phyloP scores from a whole-genome alignment of 2,888 invertebrate genomes.

The Salticus scenicus region DNA sequence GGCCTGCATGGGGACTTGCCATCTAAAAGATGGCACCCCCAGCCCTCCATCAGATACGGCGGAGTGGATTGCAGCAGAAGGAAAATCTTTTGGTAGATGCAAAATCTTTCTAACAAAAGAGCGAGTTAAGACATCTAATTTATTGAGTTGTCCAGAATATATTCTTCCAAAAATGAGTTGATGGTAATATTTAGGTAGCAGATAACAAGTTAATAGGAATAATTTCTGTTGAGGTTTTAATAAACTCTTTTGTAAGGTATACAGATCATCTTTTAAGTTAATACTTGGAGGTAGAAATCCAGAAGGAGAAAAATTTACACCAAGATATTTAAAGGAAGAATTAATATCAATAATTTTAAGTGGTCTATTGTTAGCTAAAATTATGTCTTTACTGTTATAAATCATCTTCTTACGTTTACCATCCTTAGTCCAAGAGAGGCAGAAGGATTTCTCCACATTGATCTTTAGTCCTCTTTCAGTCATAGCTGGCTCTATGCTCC shows the following conservation, averaged over 20 bases:
- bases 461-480: neutral
- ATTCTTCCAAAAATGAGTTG: neutral
- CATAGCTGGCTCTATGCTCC: neutral
- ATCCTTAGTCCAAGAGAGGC: neutral
- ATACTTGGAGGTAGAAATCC: neutral
- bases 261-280: neutral
- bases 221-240: conserved; percentile 15
- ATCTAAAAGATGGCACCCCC: neutral
- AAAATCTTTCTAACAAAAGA: neutral
- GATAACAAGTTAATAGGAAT: neutral
- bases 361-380: neutral
- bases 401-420: neutral
- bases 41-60: neutral
- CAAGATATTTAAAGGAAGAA: neutral
- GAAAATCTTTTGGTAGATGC: conserved; percentile 12
- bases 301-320: neutral
- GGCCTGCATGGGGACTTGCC: neutral
- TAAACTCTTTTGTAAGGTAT: neutral
- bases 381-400: neutral
- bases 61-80: neutral
- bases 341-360: neutral
- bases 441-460: neutral
- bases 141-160: neutral
- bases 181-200: neutral
- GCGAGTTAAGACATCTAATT: neutral